Evolutionary conservation across 2,113 vertebrate genomes (phyloP), one percentile per base, ranked within the genome.

Genomic region (Clupea harengus): DNA sequence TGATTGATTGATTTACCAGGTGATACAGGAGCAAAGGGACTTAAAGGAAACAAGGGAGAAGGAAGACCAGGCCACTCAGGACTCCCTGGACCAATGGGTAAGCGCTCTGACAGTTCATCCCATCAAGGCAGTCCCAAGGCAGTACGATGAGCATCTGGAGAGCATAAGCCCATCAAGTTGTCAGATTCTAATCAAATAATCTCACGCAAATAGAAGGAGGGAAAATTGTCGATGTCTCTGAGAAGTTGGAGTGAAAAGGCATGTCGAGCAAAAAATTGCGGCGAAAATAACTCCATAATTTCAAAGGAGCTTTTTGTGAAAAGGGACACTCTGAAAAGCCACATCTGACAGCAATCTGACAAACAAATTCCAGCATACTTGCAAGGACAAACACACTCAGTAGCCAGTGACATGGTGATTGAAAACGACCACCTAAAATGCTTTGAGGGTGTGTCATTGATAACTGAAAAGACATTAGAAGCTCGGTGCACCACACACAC

Each of bases 41-140:
- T 92, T 15, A 96, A 95, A 91, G 96, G 96, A 64, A 91, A 81
- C 85, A 95, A 94, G 90, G 95, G 94, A 39, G 95, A 96, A 84
- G 90, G 93, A 84, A 88, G 92, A 47, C 82, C 17, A 20, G 96
- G 96, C 87, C 91, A 92, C 20, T 91, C 93, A 28, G 96, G 95
- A 82, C 90, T 90, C 81, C 91, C 93, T 75, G 95, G 95, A 83
- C 93, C 85, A 84, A 87, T 92, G 92, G 95, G 95, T 96, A 89
- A 88, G 87, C 20, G 44, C 83, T 83, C n/a, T 50, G 32, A 39
- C 11, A 46, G 39, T 3, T 82, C 3, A 78, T 5, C 1, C n/a
- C 75, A 39, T 28, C 18, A 44, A 32, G 10, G 6, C 17, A 57
- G 2, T 57, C 52, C 18, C n/a, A 20, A 47, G 5, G 46, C 52